Evolutionary conservation across 2,888 invertebrate genomes (phyloP).

Genomic region (Caenorhabditis sp.): DNA sequence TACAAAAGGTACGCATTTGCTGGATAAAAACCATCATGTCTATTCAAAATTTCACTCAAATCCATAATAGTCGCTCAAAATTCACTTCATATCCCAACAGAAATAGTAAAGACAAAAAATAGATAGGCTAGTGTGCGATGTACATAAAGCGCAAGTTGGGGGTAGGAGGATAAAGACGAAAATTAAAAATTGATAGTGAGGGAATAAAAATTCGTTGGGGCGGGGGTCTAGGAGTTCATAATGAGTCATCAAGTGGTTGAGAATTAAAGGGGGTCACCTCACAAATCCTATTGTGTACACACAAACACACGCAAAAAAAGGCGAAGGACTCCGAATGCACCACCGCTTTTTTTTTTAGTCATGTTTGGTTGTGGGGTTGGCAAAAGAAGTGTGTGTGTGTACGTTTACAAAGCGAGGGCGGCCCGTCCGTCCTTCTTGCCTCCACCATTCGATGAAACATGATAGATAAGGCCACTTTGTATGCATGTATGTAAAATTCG

Average conservation of each 20-base stretch:
- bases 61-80: background rate
- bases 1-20: too few relatives aligned
- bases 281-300: too few relatives aligned
- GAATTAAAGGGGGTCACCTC: too few relatives aligned
- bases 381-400: background rate
- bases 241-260: constrained; percentile 18
- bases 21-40: too few relatives aligned
- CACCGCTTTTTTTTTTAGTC: background rate
- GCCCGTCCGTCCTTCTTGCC: too few relatives aligned
- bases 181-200: background rate
- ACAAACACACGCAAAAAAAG: background rate
- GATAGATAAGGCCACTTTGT: constrained; percentile 14
- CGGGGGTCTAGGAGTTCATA: background rate
- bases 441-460: constrained; percentile 4
- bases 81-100: constrained; percentile 6
- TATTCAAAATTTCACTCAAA: too few relatives aligned
- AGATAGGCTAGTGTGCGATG: background rate
- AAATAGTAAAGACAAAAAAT: background rate
- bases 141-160: constrained; percentile 1
- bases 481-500: too few relatives aligned
- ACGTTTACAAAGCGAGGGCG: background rate
- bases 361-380: background rate
- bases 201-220: background rate
- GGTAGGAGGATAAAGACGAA: background rate
- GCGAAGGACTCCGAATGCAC: background rate